These are phyloP conservation scores for Cantharis rufa DNA, from an alignment of 2,888 invertebrate species.

Conservation along the genomic window DNA sequence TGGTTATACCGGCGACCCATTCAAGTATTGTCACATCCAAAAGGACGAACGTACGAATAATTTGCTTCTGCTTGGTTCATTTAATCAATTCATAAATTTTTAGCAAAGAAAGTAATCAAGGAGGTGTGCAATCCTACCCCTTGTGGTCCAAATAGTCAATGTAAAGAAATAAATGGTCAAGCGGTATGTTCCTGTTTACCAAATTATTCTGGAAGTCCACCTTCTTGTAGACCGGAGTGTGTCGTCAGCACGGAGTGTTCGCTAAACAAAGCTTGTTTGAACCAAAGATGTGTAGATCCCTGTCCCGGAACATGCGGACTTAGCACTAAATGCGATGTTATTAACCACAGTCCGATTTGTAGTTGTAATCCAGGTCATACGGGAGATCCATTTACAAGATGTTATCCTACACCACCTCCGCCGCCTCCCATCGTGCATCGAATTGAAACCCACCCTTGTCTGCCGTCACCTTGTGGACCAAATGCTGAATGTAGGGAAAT, in stretches of 20 bases:
- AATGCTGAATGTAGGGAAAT: constrained; percentile 64
- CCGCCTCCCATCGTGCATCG: constrained; percentile 20
- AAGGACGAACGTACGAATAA: constrained; percentile 60
- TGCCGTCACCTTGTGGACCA: constrained; percentile 68
- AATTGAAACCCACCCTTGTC: constrained; percentile 55
- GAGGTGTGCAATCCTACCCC: constrained; percentile 77
- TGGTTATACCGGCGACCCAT: constrained; percentile 70
- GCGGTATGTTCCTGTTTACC: constrained; percentile 68
- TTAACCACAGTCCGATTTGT: constrained; percentile 70
- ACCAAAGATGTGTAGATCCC: constrained; percentile 74
- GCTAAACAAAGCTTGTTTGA: constrained; percentile 69
- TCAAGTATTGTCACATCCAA: constrained; percentile 61
- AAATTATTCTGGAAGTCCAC: constrained; percentile 78
- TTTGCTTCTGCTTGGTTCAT: not conserved
- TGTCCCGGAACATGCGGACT: constrained; percentile 72
- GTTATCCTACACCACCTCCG: constrained; percentile 48
- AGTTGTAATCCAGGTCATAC: constrained; percentile 67
- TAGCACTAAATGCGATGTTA: constrained; percentile 57
- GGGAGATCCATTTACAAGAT: constrained; percentile 71
- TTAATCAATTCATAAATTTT: not conserved
- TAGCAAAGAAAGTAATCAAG: constrained; percentile 53
- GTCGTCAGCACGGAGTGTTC: constrained; percentile 74
- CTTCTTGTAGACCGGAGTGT: constrained; percentile 79
- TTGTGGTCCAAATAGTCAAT: constrained; percentile 67
- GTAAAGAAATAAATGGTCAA: constrained; percentile 59